Percentiles rank a stretch among this genome's conserved stretches.
Conservation (phyloP, 92 coral and sea anemone species). For the Epizoanthus stellaris region DNA sequence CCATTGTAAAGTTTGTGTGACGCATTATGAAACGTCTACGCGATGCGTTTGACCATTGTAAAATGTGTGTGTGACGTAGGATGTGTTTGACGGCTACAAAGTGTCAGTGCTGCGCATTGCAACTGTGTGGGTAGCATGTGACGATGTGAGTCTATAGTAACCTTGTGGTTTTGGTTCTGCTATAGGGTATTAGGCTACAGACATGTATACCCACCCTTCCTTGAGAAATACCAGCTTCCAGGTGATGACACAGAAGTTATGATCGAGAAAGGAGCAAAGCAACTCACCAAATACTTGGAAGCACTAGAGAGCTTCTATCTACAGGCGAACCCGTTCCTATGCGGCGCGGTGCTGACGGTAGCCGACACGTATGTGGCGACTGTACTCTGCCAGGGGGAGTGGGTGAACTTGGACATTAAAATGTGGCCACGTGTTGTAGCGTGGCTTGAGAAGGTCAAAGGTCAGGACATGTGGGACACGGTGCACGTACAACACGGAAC, state of each 20-base stretch:
- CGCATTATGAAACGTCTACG: no score
- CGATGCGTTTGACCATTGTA: no score
- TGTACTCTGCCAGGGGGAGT: conserved; percentile 81
- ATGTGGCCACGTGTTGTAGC: conserved; percentile 81
- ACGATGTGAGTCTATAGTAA: not conserved
- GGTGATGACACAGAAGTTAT: conserved; percentile 77
- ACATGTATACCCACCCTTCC: conserved; percentile 84
- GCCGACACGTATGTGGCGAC: conserved; percentile 90
- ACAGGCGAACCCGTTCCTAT: conserved; percentile 60
- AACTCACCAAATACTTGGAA: conserved; percentile 79
- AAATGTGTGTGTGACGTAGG: no score
- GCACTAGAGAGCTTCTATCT: conserved; percentile 73
- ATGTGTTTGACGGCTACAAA: no score
- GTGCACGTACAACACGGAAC: conserved; percentile 80
- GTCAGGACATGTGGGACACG: conserved; percentile 72
- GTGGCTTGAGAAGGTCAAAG: conserved; percentile 82
- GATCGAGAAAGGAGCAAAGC: conserved; percentile 72
- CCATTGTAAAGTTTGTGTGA: no score
- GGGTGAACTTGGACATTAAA: conserved; percentile 73
- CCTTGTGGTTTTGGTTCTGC: not conserved
- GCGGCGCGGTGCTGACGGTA: conserved; percentile 77
- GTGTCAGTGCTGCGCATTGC: not conserved
- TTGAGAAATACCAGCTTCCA: conserved; percentile 78
- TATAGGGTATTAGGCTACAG: conserved; percentile 81
- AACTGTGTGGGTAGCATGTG: not conserved